phyloP scores from a whole-genome alignment of 1,140 invertebrate genomes.

The Caenorhabditis inopinata region DNA sequence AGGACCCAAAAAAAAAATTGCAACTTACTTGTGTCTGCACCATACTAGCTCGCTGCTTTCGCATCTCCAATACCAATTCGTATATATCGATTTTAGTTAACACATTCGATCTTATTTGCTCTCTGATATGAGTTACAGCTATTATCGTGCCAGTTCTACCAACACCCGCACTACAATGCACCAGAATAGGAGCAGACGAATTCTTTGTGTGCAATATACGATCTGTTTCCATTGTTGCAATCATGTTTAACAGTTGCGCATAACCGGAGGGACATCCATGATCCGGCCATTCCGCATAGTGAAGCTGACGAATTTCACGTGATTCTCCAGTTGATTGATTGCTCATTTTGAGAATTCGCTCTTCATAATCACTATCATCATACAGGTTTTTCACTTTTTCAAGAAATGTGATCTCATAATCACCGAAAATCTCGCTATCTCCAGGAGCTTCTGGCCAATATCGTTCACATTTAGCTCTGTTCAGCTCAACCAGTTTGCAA shows the following conservation, averaged over 20 bases:
- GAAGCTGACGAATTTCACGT: conserved; percentile 36
- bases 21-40: conserved; percentile 70
- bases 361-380: conserved; percentile 23
- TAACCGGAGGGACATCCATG: conserved; percentile 44
- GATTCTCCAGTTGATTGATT: conserved; percentile 20
- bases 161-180: conserved; percentile 71
- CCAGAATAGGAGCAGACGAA: conserved; percentile 30
- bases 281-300: conserved; percentile 49
- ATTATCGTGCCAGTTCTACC: conserved; percentile 75
- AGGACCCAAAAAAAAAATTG: too few relatives aligned
- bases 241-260: conserved; percentile 45
- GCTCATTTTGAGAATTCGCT: conserved; percentile 26
- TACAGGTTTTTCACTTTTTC: conserved; percentile 34
- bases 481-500: conserved; percentile 45
- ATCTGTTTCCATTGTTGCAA: conserved; percentile 32
- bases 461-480: conserved; percentile 46
- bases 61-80: conserved; percentile 71
- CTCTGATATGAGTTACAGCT: conserved; percentile 74
- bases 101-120: conserved; percentile 71
- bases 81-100: conserved; percentile 71
- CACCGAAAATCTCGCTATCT: conserved; percentile 31
- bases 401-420: conserved; percentile 40
- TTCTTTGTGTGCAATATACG: background rate
- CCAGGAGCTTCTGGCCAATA: conserved; percentile 43
- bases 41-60: conserved; percentile 73